Percentiles rank a stretch among this genome's conserved stretches.
Evolutionary conservation across 2,113 vertebrate genomes (phyloP).

Genomic region (Azemiops feae): DNA sequence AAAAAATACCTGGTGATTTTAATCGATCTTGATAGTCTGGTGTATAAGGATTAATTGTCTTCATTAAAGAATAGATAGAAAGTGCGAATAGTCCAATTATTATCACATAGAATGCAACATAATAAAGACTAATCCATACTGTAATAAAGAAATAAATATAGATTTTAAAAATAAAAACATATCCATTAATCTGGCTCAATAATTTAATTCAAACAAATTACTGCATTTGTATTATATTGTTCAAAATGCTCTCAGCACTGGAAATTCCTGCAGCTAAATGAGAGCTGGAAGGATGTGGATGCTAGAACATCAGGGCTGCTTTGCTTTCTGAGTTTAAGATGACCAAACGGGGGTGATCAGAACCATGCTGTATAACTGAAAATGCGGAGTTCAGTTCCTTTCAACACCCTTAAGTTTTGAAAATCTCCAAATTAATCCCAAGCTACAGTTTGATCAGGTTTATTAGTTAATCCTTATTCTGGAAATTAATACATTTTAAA

Average conservation of each 20-base stretch:
- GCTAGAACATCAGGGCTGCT: too few species aligned
- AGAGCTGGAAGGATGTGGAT: neutral
- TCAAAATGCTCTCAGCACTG: neutral
- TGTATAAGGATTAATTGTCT: slow-evolving; percentile 77
- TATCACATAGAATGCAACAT: slow-evolving; percentile 85
- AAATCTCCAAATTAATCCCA: neutral
- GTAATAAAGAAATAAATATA: slow-evolving; percentile 28
- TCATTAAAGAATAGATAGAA: slow-evolving; percentile 80
- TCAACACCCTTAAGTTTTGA: neutral
- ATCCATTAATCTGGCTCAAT: neutral
- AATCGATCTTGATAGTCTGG: slow-evolving; percentile 87
- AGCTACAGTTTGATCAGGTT: neutral
- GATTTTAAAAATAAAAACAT: neutral
- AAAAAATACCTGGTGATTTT: slow-evolving; percentile 79
- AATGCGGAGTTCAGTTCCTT: neutral
- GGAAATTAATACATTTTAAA: neutral
- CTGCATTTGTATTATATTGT: neutral
- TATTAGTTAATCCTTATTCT: neutral
- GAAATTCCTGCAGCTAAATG: neutral
- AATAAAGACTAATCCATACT: slow-evolving; percentile 92
- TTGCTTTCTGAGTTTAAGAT: neutral
- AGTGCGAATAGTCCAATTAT: slow-evolving; percentile 79
- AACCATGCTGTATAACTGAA: neutral
- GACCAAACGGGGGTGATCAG: neutral
- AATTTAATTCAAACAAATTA: neutral